Evolutionary conservation across 1,140 invertebrate genomes (phyloP).

Genomic region (Bombus soroeensis): DNA sequence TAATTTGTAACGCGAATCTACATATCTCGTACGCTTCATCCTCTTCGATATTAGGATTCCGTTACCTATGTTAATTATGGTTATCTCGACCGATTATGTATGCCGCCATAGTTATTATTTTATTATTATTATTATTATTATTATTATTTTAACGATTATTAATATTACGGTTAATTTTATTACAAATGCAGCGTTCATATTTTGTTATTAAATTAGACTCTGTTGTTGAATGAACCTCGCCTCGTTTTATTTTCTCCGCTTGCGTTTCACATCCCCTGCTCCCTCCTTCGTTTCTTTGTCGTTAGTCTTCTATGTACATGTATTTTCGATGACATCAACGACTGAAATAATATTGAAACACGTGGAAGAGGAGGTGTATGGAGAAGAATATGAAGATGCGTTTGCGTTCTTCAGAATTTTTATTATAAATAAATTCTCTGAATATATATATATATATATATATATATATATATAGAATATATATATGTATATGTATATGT

Average conservation of each 20-base stretch:
- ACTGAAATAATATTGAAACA: background rate
- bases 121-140: slow-evolving; percentile 19
- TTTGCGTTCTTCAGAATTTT: slow-evolving; percentile 48
- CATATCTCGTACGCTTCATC: slow-evolving; percentile 1
- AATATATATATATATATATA: slow-evolving; percentile 12
- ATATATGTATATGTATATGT: no score
- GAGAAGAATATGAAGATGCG: background rate
- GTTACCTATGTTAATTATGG: slow-evolving; percentile 13
- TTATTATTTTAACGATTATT: slow-evolving; percentile 1
- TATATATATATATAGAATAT: slow-evolving; percentile 12
- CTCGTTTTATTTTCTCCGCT: slow-evolving; percentile 32
- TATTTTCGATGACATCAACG: background rate
- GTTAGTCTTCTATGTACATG: background rate
- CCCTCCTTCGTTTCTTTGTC: background rate
- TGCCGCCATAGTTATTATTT: slow-evolving; percentile 12
- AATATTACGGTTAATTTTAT: slow-evolving; percentile 45
- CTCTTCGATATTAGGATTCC: background rate
- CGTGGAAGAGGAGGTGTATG: background rate
- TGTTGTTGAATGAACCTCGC: slow-evolving; percentile 37
- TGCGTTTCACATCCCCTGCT: background rate
- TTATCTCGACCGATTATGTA: slow-evolving; percentile 19
- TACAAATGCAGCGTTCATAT: slow-evolving; percentile 40
- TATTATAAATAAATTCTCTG: slow-evolving; percentile 66
- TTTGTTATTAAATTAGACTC: slow-evolving; percentile 60
- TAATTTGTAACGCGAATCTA: slow-evolving; percentile 19